Conservation (phyloP, 2,888 invertebrate species). For the Phaonia tiefii region DNA sequence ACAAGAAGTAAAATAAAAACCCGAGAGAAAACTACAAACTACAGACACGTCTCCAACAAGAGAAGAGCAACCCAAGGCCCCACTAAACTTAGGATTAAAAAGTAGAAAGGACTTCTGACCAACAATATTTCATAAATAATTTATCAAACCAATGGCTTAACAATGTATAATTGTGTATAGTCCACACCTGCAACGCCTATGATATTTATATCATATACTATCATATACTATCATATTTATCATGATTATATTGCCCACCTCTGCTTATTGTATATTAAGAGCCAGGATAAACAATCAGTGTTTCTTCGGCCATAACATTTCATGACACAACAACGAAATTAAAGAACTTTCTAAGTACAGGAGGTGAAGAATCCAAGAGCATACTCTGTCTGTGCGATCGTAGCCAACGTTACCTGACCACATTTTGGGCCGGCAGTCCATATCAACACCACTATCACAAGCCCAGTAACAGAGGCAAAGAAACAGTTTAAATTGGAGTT, state of each 20-base stretch:
- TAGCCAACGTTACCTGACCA: constrained; percentile 11
- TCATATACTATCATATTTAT: too few species aligned
- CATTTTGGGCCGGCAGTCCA: constrained; percentile 17
- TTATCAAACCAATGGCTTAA: too few species aligned
- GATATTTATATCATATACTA: too few species aligned
- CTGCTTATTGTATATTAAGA: too few species aligned
- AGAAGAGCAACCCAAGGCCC: constrained; percentile 11
- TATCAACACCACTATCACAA: background rate
- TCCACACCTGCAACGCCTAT: too few species aligned
- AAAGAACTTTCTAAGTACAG: constrained; percentile 34
- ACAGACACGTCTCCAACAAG: background rate
- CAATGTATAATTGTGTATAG: too few species aligned
- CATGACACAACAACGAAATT: constrained; percentile 13
- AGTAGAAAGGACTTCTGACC: too few species aligned
- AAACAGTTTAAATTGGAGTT: constrained; percentile 50
- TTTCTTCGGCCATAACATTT: background rate
- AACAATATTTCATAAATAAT: too few species aligned
- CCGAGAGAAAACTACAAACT: background rate
- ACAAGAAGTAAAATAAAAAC: background rate
- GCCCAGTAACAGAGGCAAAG: background rate
- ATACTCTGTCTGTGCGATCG: constrained; percentile 14
- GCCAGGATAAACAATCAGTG: constrained; percentile 32
- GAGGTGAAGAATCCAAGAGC: background rate
- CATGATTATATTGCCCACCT: too few species aligned
- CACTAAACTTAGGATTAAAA: background rate